These are phyloP conservation scores for Gallinago media DNA, from an alignment of 2,113 vertebrate species.

Conservation along the genomic window DNA sequence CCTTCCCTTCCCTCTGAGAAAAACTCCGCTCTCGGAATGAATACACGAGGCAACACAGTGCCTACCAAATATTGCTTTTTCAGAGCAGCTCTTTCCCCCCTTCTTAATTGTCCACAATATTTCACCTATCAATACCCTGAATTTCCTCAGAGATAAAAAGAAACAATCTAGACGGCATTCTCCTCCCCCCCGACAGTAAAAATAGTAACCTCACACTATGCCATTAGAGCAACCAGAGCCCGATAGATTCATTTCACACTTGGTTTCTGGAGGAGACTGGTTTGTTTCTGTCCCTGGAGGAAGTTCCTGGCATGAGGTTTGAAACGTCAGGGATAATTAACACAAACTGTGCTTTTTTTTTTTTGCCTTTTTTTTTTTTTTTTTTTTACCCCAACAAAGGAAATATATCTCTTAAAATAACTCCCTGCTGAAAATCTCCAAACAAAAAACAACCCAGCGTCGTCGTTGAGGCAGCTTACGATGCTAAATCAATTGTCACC, in stretches of 20 bases:
- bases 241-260: slow-evolving; percentile 72
- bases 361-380: slow-evolving; percentile 58
- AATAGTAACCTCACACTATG: not conserved
- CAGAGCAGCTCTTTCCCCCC: not conserved
- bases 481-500: slow-evolving; percentile 64
- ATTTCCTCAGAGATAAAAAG: slow-evolving; percentile 55
- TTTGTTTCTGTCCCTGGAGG: slow-evolving; percentile 72
- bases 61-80: slow-evolving; percentile 44
- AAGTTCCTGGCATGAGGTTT: slow-evolving; percentile 62
- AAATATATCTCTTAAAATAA: slow-evolving; percentile 76
- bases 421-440: slow-evolving; percentile 68
- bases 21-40: slow-evolving; percentile 31
- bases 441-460: slow-evolving; percentile 44
- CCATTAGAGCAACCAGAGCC: slow-evolving; percentile 24
- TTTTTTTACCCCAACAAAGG: slow-evolving; percentile 65
- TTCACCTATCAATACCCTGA: slow-evolving; percentile 36
- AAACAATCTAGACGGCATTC: not conserved
- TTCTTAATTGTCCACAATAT: slow-evolving; percentile 64
- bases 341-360: slow-evolving; percentile 76
- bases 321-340: slow-evolving; percentile 79
- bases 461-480: slow-evolving; percentile 24
- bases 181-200: slow-evolving; percentile 16
- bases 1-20: slow-evolving; percentile 31
- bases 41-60: slow-evolving; percentile 7
- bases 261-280: slow-evolving; percentile 56